Evolutionary conservation across 2,888 invertebrate species (phyloP).

Genomic region (Steinernema scapterisci): DNA sequence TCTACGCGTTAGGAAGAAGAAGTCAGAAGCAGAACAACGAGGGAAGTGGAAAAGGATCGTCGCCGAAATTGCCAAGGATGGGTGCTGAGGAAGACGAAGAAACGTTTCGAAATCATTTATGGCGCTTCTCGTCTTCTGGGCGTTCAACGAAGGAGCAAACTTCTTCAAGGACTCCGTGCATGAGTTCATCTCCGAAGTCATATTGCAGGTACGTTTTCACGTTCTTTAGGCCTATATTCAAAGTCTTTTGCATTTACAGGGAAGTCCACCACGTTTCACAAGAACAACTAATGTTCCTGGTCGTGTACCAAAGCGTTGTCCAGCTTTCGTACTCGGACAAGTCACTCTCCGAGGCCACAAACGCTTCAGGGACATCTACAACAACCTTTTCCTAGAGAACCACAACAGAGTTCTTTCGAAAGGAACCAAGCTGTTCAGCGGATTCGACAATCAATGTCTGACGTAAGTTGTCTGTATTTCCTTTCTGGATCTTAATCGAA

Average conservation of each 20-base stretch:
- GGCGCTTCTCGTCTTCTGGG: constrained; percentile 99
- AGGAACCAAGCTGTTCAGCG: constrained; percentile 46
- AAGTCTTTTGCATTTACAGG: constrained; percentile 73
- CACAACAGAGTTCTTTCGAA: constrained; percentile 37
- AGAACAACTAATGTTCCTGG: constrained; percentile 91
- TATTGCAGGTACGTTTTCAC: constrained; percentile 78
- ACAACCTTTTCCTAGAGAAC: constrained; percentile 53
- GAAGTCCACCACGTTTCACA: constrained; percentile 80
- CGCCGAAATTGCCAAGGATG: neutral
- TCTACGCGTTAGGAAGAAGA: constrained; percentile 47
- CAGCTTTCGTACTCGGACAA: constrained; percentile 95
- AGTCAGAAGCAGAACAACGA: constrained; percentile 68
- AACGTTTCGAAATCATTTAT: constrained; percentile 78
- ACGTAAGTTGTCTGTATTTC: too few species aligned
- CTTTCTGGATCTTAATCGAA: too few species aligned
- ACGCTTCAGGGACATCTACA: constrained; percentile 81
- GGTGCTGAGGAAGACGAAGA: constrained; percentile 73
- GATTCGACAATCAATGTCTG: constrained; percentile 36
- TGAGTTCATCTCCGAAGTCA: constrained; percentile 89
- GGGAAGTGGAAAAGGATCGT: neutral
- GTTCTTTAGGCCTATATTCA: neutral
- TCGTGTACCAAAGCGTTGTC: constrained; percentile 94
- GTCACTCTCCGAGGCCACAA: constrained; percentile 88
- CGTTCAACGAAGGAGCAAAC: constrained; percentile 76
- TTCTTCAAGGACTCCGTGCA: constrained; percentile 91